These are phyloP conservation scores for Stenodema calcarata DNA, from an alignment of 2,888 invertebrate species.

Conservation along the genomic window DNA sequence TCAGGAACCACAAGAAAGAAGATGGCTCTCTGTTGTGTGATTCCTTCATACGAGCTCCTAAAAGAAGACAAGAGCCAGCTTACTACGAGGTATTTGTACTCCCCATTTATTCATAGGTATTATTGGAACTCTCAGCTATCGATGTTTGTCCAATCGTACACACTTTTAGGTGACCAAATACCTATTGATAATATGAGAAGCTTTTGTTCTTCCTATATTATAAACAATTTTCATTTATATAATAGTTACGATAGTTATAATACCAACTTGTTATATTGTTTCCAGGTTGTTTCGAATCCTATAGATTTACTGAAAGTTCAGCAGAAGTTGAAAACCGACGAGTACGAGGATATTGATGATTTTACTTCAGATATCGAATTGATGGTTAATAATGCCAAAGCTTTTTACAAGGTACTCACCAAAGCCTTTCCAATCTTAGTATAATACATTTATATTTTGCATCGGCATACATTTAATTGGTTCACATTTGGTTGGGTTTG, in stretches of 20 bases:
- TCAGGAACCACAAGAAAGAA: slow-evolving; percentile 88
- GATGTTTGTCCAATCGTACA: neutral
- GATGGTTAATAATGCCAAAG: slow-evolving; percentile 91
- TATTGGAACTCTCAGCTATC: neutral
- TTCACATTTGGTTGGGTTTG: slow-evolving; percentile 34
- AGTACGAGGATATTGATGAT: slow-evolving; percentile 93
- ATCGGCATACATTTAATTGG: too few relatives aligned
- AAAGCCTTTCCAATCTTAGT: too few relatives aligned
- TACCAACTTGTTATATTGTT: slow-evolving; percentile 58
- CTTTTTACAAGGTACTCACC: slow-evolving; percentile 83
- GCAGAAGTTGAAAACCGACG: slow-evolving; percentile 95
- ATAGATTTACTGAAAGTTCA: slow-evolving; percentile 95
- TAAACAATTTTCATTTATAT: too few relatives aligned
- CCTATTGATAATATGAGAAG: too few relatives aligned
- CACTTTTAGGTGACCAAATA: too few relatives aligned
- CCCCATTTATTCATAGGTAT: too few relatives aligned
- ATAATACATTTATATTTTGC: too few relatives aligned
- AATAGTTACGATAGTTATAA: too few relatives aligned
- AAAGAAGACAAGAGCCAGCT: slow-evolving; percentile 87
- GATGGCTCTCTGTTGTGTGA: slow-evolving; percentile 91
- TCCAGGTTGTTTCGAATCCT: slow-evolving; percentile 84
- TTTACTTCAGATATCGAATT: slow-evolving; percentile 88
- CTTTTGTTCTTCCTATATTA: too few relatives aligned
- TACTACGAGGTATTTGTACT: slow-evolving; percentile 73
- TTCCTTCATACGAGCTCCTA: slow-evolving; percentile 92